phyloP scores from a whole-genome alignment of 2,888 invertebrate genomes.

The Cryptocheilus praepositus region DNA sequence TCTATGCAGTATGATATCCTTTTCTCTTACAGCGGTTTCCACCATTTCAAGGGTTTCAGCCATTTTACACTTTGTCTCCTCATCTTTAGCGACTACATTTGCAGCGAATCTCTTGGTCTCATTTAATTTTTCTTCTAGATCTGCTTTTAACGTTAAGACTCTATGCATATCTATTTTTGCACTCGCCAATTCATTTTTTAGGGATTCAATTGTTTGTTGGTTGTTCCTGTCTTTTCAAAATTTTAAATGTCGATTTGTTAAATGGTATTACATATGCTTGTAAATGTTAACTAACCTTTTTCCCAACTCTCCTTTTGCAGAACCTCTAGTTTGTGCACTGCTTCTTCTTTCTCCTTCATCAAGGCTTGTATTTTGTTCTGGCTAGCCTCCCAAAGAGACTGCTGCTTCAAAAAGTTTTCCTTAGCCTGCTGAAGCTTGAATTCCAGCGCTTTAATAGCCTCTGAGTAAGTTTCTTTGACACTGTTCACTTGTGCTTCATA shows the following conservation, averaged over 20 bases:
- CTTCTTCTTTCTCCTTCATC: constrained; percentile 75
- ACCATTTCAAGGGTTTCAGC: constrained; percentile 78
- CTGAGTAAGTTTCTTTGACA: constrained; percentile 75
- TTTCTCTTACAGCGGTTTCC: constrained; percentile 78
- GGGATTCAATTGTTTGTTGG: constrained; percentile 48
- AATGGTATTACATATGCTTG: neutral
- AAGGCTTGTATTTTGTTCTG: constrained; percentile 76
- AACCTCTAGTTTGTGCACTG: constrained; percentile 60
- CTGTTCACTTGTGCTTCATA: constrained; percentile 63
- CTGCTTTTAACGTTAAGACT: constrained; percentile 49
- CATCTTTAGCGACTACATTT: constrained; percentile 74
- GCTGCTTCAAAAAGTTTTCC: constrained; percentile 72
- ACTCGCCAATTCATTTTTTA: constrained; percentile 57
- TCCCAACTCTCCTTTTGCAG: constrained; percentile 48
- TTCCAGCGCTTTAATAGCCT: constrained; percentile 78
- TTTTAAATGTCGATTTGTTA: constrained; percentile 30
- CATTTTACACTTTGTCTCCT: constrained; percentile 77
- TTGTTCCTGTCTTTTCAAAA: constrained; percentile 49
- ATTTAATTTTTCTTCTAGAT: constrained; percentile 74
- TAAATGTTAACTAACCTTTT: constrained; percentile 52
- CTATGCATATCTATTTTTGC: constrained; percentile 65
- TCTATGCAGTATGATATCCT: constrained; percentile 76
- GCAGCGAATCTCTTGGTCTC: constrained; percentile 72
- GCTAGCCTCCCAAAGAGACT: constrained; percentile 68
- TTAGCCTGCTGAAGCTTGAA: constrained; percentile 77